Conservation (phyloP, 2,113 vertebrate genomes). For the Myotis brandtii region DNA sequence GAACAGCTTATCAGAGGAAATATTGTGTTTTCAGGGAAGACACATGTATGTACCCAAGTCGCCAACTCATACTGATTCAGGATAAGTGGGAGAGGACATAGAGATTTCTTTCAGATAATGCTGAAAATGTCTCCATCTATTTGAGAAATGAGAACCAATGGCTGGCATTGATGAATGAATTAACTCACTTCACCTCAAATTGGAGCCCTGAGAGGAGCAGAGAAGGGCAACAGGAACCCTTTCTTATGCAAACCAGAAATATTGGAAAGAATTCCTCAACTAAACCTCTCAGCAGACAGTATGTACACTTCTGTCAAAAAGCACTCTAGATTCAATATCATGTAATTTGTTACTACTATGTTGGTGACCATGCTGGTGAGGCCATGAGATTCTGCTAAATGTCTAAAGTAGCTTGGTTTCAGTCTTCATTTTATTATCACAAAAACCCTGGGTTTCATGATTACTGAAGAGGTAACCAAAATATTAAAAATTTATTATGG, state of each 20-base stretch:
- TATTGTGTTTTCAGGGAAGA: not conserved
- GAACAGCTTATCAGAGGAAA: not conserved
- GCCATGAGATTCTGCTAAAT: not conserved
- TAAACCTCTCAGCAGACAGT: not conserved
- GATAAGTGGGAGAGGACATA: not conserved
- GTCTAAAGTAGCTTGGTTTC: not conserved
- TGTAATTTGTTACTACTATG: not conserved
- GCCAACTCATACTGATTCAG: not conserved
- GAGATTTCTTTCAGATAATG: not conserved
- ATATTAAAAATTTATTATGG: not conserved
- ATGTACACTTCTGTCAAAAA: not conserved
- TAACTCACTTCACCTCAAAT: not conserved
- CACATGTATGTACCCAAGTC: rapidly evolving
- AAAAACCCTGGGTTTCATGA: rapidly evolving
- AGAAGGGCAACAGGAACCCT: not conserved
- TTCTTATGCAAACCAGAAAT: not conserved
- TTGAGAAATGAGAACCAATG: not conserved
- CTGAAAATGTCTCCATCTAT: not conserved
- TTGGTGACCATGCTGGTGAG: not conserved
- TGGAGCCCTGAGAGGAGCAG: not conserved
- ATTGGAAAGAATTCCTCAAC: not conserved
- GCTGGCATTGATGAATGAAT: not conserved
- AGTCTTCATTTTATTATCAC: not conserved
- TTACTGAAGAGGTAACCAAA: not conserved
- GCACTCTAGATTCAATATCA: not conserved